Conservation (phyloP, 2,888 invertebrate genomes). For the Volucella inflata region DNA sequence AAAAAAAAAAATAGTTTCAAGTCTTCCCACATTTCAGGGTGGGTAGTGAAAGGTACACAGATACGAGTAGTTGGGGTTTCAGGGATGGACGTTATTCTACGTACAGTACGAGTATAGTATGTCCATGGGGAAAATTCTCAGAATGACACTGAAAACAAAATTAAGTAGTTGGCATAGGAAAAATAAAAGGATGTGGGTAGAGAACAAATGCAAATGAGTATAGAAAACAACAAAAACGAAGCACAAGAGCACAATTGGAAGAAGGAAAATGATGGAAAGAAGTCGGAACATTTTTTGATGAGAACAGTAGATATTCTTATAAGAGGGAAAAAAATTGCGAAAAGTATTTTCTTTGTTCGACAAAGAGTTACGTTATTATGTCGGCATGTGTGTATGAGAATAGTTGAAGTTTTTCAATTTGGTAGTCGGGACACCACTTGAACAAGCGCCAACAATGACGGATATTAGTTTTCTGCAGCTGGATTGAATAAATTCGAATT, state of each 20-base stretch:
- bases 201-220: slow-evolving; percentile 43
- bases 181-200: slow-evolving; percentile 1
- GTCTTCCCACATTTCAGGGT: neutral
- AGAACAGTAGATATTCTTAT: neutral
- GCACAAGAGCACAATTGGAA: slow-evolving; percentile 1
- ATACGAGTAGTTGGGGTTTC: too few species aligned
- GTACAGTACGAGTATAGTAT: neutral
- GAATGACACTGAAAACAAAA: slow-evolving; percentile 66
- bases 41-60: neutral
- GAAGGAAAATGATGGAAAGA: slow-evolving; percentile 13
- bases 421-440: slow-evolving; percentile 27
- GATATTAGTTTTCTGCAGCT: neutral
- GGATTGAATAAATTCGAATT: neutral
- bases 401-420: slow-evolving; percentile 29
- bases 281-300: slow-evolving; percentile 1
- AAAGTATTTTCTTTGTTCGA: slow-evolving; percentile 54
- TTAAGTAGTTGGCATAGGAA: slow-evolving; percentile 46
- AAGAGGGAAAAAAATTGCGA: neutral
- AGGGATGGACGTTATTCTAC: neutral
- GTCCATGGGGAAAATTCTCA: slow-evolving; percentile 10
- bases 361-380: slow-evolving; percentile 22
- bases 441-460: neutral
- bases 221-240: slow-evolving; percentile 8
- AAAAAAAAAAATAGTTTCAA: slow-evolving; percentile 6
- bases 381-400: slow-evolving; percentile 18